Base-by-base conservation (phyloP, 2,888 invertebrate genomes). In the Plusia festucae region DNA sequence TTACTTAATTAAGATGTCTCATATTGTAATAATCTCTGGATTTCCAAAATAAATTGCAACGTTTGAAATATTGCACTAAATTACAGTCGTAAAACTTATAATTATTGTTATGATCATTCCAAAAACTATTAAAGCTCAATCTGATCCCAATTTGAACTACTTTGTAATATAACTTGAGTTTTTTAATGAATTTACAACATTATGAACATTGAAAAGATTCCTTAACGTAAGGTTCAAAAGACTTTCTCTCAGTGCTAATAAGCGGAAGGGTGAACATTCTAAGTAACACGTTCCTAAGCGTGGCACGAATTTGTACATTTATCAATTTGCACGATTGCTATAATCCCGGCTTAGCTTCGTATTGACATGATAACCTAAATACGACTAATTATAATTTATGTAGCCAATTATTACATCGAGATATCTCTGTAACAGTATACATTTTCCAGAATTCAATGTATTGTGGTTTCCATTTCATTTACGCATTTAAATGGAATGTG, bases 301-400 rank as follows among this genome's bases (percentile, higher is more conserved):
- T n/a, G 40, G 40, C 6, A 6, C 6, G 6, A 34, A 40, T 40
- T 40, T 40, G 40, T n/a, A 40, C n/a, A 40, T 40, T n/a, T n/a
- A 40, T 40, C n/a, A 40, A 40, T 40, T 40, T 40, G 40, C 40
- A n/a, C 1, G n/a, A 40, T 40, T 40, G 15, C 16, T 11, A 11
- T 16, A 30, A 53, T 3, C 18, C 6, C 44, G 18, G 44, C 53
- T 53, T 60, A 44, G 30, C 24, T n/a, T 16, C 9, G 1, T 32
- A 60, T 60, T 11, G 9, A 54, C 40, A 40, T 20, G 30, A 57
- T 71, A 40, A 51, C 46, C 46, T n/a, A 24, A 56, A 60, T 46
- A 18, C 20, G 46, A 3, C 46, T 18, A 49, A 49, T 18, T 18
- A 9, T 11, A 20, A 54, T 60, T 22, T 44, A 57, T 20, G 16